Conservation (phyloP, 2,113 vertebrate species). For the Cichladusa arquata region DNA sequence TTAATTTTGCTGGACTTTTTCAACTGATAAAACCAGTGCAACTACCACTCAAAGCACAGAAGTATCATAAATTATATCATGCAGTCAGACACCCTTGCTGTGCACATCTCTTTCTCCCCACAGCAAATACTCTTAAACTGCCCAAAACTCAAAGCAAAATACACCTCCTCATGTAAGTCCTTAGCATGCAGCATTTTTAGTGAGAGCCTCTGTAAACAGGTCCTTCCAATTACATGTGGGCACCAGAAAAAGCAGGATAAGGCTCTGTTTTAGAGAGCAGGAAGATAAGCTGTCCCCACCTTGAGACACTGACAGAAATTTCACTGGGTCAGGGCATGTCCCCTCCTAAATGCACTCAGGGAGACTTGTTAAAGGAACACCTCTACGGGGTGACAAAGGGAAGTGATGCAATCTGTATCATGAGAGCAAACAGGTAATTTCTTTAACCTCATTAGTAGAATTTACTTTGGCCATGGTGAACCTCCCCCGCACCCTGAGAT, state of each 20-base stretch:
- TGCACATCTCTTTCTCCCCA: not conserved
- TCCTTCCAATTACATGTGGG: not conserved
- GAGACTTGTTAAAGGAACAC: not conserved
- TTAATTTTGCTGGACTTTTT: not conserved
- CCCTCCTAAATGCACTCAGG: not conserved
- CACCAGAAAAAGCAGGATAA: not conserved
- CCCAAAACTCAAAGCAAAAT: not conserved
- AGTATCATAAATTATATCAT: not conserved
- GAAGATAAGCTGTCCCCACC: not conserved
- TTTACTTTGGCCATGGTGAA: not conserved
- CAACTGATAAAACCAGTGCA: not conserved
- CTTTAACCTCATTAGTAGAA: not conserved
- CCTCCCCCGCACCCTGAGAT: not conserved
- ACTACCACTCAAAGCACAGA: not conserved
- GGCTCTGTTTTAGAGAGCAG: not conserved
- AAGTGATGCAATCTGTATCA: not conserved
- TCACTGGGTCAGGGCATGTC: not conserved
- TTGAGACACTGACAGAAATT: not conserved
- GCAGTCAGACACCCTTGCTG: not conserved
- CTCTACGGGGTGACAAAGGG: not conserved
- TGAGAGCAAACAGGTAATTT: not conserved
- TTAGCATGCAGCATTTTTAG: not conserved
- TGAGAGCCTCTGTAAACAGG: not conserved
- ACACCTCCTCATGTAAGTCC: not conserved
- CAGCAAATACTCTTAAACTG: not conserved